A percentile compares a stretch with the other conserved stretches of the same genome.
Evolutionary conservation across 1,140 invertebrate species (phyloP).

Genomic region (Macrotrachela quadricornifera): DNA sequence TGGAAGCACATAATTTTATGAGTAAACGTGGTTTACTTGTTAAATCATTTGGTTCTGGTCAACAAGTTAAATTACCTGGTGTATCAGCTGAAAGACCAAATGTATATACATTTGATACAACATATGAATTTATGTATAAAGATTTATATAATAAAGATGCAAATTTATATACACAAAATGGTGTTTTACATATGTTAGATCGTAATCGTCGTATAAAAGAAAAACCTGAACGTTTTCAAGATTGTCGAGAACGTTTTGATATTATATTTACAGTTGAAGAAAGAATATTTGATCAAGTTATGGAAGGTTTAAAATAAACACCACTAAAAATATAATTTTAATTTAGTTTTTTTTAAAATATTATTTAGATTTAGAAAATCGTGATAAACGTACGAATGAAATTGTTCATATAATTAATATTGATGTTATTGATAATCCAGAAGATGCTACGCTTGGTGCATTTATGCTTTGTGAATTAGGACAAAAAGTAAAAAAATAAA

Average conservation of each 20-base stretch:
- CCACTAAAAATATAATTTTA: background rate
- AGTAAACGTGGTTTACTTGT: constrained; percentile 90
- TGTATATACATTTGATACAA: constrained; percentile 83
- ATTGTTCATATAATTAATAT: constrained; percentile 89
- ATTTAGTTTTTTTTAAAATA: background rate
- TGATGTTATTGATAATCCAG: constrained; percentile 97
- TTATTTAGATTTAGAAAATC: constrained; percentile 5
- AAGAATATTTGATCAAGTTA: constrained; percentile 82
- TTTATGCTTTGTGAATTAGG: constrained; percentile 88
- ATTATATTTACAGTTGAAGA: constrained; percentile 93
- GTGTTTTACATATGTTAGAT: constrained; percentile 90
- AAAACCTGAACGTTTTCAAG: constrained; percentile 79
- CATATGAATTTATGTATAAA: constrained; percentile 87
- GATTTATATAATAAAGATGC: constrained; percentile 51
- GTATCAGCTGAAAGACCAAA: constrained; percentile 81
- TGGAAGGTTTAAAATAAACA: constrained; percentile 42
- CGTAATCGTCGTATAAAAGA: constrained; percentile 83
- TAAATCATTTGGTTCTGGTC: constrained; percentile 86
- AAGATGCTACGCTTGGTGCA: constrained; percentile 98
- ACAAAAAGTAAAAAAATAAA: constrained; percentile 40
- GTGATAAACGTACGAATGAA: constrained; percentile 1
- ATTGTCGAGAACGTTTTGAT: constrained; percentile 70
- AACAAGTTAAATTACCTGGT: constrained; percentile 75
- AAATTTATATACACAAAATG: constrained; percentile 76
- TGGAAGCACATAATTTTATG: constrained; percentile 93